phyloP scores from a whole-genome alignment of 2,113 vertebrate genomes.

The Epinephelus fuscoguttatus region DNA sequence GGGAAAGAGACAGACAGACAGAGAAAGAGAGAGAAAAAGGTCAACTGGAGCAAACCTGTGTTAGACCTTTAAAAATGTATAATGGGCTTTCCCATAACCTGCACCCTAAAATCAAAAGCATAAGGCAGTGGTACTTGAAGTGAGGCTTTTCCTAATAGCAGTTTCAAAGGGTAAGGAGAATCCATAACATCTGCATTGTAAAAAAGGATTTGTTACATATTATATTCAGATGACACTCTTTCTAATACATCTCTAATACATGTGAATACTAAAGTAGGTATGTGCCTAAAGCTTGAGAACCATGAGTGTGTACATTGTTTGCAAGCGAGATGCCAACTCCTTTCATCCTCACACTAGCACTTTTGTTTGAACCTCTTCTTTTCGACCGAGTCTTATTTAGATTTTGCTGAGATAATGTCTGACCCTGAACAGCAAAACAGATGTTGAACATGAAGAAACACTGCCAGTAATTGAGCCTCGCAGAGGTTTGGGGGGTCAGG shows the following conservation, averaged over 20 bases:
- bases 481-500: slow-evolving; percentile 34
- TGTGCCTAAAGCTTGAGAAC: not conserved
- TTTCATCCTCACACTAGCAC: slow-evolving; percentile 23
- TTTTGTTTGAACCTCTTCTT: slow-evolving; percentile 31
- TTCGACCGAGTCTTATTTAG: slow-evolving; percentile 41
- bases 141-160: not conserved
- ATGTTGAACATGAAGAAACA: slow-evolving; percentile 71
- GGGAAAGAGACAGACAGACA: slow-evolving; percentile 2
- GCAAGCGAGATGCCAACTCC: not conserved
- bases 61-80: slow-evolving; percentile 22
- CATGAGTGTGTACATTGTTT: not conserved
- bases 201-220: not conserved
- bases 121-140: slow-evolving; percentile 17
- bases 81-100: slow-evolving; percentile 17
- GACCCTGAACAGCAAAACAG: slow-evolving; percentile 70
- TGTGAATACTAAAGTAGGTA: not conserved
- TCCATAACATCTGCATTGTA: not conserved
- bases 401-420: slow-evolving; percentile 62
- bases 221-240: not conserved
- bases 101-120: not conserved
- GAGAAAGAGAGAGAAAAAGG: slow-evolving; percentile 32
- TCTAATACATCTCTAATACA: not conserved
- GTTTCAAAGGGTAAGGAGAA: slow-evolving; percentile 3
- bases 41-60: slow-evolving; percentile 27
- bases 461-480: slow-evolving; percentile 49